Base-by-base conservation (phyloP, 2,113 vertebrate species). In the Fregata magnificens region DNA sequence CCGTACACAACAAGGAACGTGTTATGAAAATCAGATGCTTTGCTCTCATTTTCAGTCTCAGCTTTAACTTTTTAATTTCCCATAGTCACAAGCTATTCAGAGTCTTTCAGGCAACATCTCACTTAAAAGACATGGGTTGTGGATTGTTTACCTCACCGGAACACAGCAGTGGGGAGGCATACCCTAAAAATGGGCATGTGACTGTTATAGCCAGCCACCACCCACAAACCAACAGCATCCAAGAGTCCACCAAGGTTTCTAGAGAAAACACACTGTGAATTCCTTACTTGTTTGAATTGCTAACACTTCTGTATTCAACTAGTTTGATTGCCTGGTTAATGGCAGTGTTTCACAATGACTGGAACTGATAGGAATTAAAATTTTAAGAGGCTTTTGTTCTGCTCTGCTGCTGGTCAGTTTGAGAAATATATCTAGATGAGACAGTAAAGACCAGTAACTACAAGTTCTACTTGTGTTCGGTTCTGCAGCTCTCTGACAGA, bases 301-400 rank as follows among this genome's bases (percentile, higher is more conserved):
- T 85, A 72, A 82, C 32, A 34, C 56, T 49, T 70, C 38, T 45
- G 20, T 77, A 66, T 59, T 84, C 77, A 77, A 63, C 67, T 56
- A 67, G 45, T 56, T 65, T 56, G 92, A 94, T 47, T 85, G 91
- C 47, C 78, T 81, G 34, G 53, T 87, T 89, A 92, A 82, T 42
- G 49, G 69, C 16, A 92, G 45, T 5, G 50, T 56, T 82, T 80
- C 74, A 86, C 45, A 85, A 62, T 32, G 71, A 56, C 95, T 96
- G 81, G 72, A 96, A 95, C 56, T 59, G 90, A 93, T 82, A 87
- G 79, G 87, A 97, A 97, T 97, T 96, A 96, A 86, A 93, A 88
- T 96, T 83, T 95, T 87, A 84, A 91, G 86, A 95, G 92, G 86
- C 31, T 89, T 95, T 92, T 94, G 86, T 93, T 97, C 76, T 93